Evolutionary conservation across 2,888 invertebrate species (phyloP), one percentile per base, ranked within the genome.

Genomic region (Athripsodes cinereus): DNA sequence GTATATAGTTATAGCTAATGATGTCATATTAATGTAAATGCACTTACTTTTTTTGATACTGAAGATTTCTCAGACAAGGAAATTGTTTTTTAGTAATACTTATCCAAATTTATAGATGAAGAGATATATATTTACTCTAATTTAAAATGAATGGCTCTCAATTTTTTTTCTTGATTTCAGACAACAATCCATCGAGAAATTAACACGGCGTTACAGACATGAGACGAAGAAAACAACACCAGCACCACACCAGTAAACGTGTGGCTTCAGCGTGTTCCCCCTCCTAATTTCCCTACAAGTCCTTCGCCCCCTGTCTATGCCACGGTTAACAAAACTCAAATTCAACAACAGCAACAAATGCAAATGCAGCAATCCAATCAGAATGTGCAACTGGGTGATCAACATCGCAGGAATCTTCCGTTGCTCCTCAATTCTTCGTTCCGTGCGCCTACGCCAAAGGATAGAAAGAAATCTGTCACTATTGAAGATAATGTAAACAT

Each of bases 161-260:
- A n/a, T n/a, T 11, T 22, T 31, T 20, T 52, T 13, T 50, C 44
- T 40, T 40, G 3, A 13, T 40, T 57, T 1, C 73, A 78, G 78
- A 71, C 84, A 64, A 86, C 85, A 64, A 87, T 91, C 74, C 91
- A 91, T 78, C 85, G 87, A 73, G 92, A 92, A 81, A 84, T 91
- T 67, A 84, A 85, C 69, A 86, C 87, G n/a, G 88, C 89, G 59
- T 70, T 90, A 74, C 87, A 87, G 72, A 87, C 88, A 81, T 86
- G 85, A 85, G 78, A 74, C 67, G 59, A 62, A 61, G 59, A 61
- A 47, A 18, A 22, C 20, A 53, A 59, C 60, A 59, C 48, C 46
- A 40, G 35, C 62, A 58, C 52, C 53, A 31, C 55, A 60, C 53
- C 31, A 48, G 20, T 56, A 54, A 22, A 11, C 47, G 19, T 22